phyloP scores from a whole-genome alignment of 2,113 vertebrate genomes.

The Mastomys coucha region DNA sequence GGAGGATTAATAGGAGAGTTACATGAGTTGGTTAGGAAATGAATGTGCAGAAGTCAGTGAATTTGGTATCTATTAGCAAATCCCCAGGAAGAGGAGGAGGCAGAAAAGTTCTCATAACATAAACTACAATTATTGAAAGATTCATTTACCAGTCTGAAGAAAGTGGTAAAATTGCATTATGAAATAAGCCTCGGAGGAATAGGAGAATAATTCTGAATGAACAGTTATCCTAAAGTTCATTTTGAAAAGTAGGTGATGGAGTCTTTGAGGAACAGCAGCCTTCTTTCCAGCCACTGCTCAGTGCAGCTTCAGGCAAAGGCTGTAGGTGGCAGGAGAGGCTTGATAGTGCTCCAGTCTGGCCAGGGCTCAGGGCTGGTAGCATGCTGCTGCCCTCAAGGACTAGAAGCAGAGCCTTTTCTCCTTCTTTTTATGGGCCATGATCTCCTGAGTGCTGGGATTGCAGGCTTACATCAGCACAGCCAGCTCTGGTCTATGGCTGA shows the following conservation, averaged over 20 bases:
- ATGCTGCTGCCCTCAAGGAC: accelerated
- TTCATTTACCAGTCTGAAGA: not conserved
- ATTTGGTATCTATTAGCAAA: not conserved
- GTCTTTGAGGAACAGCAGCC: not conserved
- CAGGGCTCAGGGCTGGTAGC: not conserved
- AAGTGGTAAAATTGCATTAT: constrained; percentile 7
- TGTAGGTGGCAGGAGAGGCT: constrained; percentile 33
- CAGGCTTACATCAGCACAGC: not conserved
- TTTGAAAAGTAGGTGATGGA: not conserved
- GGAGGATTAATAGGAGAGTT: not conserved
- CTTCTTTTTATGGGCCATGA: not conserved
- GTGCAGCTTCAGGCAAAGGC: not conserved
- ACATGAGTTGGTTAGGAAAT: not conserved
- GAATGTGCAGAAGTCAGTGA: not conserved
- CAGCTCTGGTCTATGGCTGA: not conserved
- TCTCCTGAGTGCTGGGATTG: not conserved
- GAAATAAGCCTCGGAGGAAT: not conserved
- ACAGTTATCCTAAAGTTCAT: not conserved
- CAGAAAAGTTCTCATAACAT: not conserved
- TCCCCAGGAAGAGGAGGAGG: not conserved
- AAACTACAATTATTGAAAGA: not conserved
- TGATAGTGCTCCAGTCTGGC: not conserved
- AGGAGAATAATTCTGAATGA: not conserved
- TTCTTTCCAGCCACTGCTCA: accelerated
- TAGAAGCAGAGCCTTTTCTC: not conserved